These are phyloP conservation scores for Porites cylindrica DNA, from an alignment of 92 coral and sea anemone species.

Conservation along the genomic window DNA sequence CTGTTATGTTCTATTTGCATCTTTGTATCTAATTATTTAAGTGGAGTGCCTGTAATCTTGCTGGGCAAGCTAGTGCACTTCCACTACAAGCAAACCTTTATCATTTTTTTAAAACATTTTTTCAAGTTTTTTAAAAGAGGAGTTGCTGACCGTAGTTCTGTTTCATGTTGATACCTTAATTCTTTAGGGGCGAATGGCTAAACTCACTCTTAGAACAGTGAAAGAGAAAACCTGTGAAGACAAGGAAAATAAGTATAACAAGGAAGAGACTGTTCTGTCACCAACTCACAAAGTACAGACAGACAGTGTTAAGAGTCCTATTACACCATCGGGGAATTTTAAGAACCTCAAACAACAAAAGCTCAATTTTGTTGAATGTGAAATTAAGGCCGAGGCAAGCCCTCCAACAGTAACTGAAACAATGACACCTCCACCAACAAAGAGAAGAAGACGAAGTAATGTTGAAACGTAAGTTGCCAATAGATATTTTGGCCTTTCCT, in stretches of 20 bases:
- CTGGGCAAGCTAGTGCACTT: too few relatives aligned
- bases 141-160: not conserved
- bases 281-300: constrained; percentile 41
- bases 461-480: constrained; percentile 12
- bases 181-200: constrained; percentile 88
- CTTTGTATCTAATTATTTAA: too few relatives aligned
- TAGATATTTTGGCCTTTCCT: not conserved
- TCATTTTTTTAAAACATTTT: not conserved
- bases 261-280: constrained; percentile 41
- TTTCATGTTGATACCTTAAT: not conserved
- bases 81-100: not conserved
- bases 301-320: constrained; percentile 2
- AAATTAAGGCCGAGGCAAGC: not conserved
- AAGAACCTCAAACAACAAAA: constrained; percentile 47
- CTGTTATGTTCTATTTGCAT: too few relatives aligned
- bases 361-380: constrained; percentile 34
- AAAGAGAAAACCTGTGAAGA: constrained; percentile 41
- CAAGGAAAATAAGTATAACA: constrained; percentile 58
- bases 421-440: constrained; percentile 8
- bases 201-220: constrained; percentile 62
- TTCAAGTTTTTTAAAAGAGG: not conserved
- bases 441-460: constrained; percentile 36
- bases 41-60: too few relatives aligned
- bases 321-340: constrained; percentile 28
- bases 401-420: not conserved